Base-by-base conservation (phyloP, 2,113 vertebrate species). In the Sebastes schlegelii region DNA sequence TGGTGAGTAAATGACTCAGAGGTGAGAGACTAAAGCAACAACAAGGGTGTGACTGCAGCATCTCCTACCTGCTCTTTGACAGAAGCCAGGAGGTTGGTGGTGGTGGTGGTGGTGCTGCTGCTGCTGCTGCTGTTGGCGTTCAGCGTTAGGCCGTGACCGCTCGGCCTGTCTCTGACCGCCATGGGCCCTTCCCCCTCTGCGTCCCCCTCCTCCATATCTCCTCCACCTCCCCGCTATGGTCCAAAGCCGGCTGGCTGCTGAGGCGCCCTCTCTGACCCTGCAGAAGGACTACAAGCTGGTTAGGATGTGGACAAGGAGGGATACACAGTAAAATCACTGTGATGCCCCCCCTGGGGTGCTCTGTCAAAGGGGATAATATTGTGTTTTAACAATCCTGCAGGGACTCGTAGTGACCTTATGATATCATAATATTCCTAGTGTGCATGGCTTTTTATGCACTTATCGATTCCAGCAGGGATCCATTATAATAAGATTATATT, bases 1-100 rank as follows among this genome's bases (percentile, higher is more conserved):
- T 0, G 19, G 40, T 9, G 43, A 2, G 61, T 19, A 23, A 34
- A 34, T 34, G 34, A 34, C 34, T 34, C 34, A 4, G 4, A 60
- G 19, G 40, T 10, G 57, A 4, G 62, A 12, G 43, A 74, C 43
- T 6, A n/a, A 84, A 17, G 4, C 45, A 43, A 17, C 34, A 34
- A 60, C 51, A 43, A 61, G 77, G 74, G 48, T 67, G 77, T 80
- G 87, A 70, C 83, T 71, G 76, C 83, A 79, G 87, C 68, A 76
- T 65, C 68, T 64, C 76, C 49, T 88, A 94, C 94, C 91, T 95
- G 94, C 84, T 95, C 94, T 90, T 95, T 95, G 79, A 95, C 94
- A 14, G 93, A 94, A 8, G 93, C 93, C 87, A 95, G 82, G 40
- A 95, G 91, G 85, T 90, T 94, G 79, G 21, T 93, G 70, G 93